Evolutionary conservation across 2,113 vertebrate species (phyloP).

Genomic region (Cheilinus undulatus): DNA sequence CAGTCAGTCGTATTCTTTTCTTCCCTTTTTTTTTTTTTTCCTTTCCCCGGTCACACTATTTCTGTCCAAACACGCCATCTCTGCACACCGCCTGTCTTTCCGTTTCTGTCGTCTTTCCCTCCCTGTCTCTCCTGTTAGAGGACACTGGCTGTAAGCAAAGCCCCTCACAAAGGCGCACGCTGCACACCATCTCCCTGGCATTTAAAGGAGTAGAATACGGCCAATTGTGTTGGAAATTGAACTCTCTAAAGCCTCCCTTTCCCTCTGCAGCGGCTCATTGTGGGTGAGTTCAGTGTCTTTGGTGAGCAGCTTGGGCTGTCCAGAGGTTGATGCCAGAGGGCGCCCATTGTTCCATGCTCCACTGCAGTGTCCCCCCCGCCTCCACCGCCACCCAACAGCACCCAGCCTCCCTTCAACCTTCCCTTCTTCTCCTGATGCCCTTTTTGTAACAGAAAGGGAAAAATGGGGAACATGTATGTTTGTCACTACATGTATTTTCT

Average conservation of each 20-base stretch:
- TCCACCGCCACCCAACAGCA: constrained; percentile 1
- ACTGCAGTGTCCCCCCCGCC: constrained; percentile 62
- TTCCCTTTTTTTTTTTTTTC: constrained; percentile 68
- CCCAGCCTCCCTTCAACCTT: constrained; percentile 58
- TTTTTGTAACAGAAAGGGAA: constrained; percentile 48
- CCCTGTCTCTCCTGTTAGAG: constrained; percentile 74
- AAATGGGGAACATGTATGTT: constrained; percentile 13
- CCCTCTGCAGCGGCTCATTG: constrained; percentile 82
- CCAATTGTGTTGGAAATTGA: constrained; percentile 87
- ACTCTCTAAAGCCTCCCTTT: constrained; percentile 84
- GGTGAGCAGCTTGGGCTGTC: constrained; percentile 78
- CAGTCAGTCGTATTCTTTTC: constrained; percentile 58
- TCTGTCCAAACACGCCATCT: constrained; percentile 57
- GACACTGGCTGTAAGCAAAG: constrained; percentile 80
- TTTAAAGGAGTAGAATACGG: constrained; percentile 84
- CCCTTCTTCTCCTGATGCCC: constrained; percentile 61
- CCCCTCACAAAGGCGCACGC: constrained; percentile 77
- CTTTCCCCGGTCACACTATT: constrained; percentile 65
- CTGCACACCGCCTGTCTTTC: constrained; percentile 49
- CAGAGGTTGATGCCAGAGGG: constrained; percentile 81
- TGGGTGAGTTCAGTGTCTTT: constrained; percentile 82
- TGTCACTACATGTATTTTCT: constrained; percentile 7
- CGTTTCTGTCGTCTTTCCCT: constrained; percentile 58
- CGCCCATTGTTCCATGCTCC: constrained; percentile 76
- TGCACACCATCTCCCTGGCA: constrained; percentile 83